A percentile compares a stretch with the other conserved stretches of the same genome.
Evolutionary conservation across 1,140 invertebrate species (phyloP).

Genomic region (Piezodorus guildinii): DNA sequence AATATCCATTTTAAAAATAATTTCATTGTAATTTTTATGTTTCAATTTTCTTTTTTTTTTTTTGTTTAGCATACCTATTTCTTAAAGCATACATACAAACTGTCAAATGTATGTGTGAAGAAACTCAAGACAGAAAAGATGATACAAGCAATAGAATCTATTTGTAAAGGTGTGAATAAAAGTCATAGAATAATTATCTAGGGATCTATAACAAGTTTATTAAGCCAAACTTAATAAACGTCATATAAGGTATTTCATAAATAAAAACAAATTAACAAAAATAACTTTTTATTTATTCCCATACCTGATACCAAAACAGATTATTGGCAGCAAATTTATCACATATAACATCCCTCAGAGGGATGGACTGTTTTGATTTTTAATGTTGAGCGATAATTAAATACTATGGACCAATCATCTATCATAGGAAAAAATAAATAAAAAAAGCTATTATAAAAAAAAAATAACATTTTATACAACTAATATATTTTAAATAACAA

Average conservation of each 20-base stretch:
- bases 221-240: background rate
- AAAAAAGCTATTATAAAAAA: conserved; percentile 12
- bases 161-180: background rate
- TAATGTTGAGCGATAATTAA: conserved; percentile 18
- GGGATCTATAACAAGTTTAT: background rate
- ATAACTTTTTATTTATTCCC: conserved; percentile 13
- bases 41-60: background rate
- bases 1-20: background rate
- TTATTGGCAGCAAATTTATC: conserved; percentile 20
- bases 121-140: background rate
- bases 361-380: conserved; percentile 13
- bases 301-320: conserved; percentile 17
- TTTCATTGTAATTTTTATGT: background rate
- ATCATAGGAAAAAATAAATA: conserved; percentile 7
- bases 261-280: conserved; percentile 7
- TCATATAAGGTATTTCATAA: background rate
- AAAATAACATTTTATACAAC: conserved; percentile 11
- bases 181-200: background rate
- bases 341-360: conserved; percentile 6
- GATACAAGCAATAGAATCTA: background rate
- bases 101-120: conserved; percentile 18
- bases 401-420: background rate
- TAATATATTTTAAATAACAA: background rate
- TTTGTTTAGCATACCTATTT: conserved; percentile 20
- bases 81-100: conserved; percentile 19